These are phyloP conservation scores for Caradrina kadenii DNA, from an alignment of 2,888 invertebrate species.

Conservation along the genomic window DNA sequence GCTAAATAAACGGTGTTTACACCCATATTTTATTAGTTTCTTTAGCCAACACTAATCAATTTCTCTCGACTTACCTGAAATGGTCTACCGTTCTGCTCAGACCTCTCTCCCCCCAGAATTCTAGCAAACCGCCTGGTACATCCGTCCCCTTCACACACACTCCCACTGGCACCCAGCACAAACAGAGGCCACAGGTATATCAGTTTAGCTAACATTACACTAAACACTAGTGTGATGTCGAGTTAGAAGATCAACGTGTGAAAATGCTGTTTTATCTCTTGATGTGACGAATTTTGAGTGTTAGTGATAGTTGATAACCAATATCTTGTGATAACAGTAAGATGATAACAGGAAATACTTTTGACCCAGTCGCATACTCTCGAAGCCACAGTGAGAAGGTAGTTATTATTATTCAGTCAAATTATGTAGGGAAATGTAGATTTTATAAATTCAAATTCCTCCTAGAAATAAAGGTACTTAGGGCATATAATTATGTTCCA, in stretches of 20 bases:
- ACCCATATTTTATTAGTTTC: background rate
- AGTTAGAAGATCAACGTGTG: slow-evolving; percentile 59
- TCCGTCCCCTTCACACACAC: slow-evolving; percentile 67
- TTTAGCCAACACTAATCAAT: background rate
- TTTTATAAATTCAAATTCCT: no score
- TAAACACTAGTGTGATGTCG: background rate
- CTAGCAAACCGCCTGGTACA: slow-evolving; percentile 67
- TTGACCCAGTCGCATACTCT: slow-evolving; percentile 46
- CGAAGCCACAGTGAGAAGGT: background rate
- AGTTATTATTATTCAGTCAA: background rate
- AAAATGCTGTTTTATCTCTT: slow-evolving; percentile 65
- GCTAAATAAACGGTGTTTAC: no score
- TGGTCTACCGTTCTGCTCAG: slow-evolving; percentile 79
- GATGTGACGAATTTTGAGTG: slow-evolving; percentile 50
- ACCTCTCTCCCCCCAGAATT: slow-evolving; percentile 75
- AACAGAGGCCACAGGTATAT: slow-evolving; percentile 70
- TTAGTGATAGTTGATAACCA: slow-evolving; percentile 52
- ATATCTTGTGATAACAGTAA: slow-evolving; percentile 56
- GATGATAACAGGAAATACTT: slow-evolving; percentile 56
- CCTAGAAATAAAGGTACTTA: no score
- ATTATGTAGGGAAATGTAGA: background rate
- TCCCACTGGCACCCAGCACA: slow-evolving; percentile 66
- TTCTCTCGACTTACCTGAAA: slow-evolving; percentile 76
- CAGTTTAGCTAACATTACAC: slow-evolving; percentile 69
- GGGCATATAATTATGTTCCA: no score